A percentile compares a stretch with the other conserved stretches of the same genome.
These are phyloP conservation scores for Carpatolechia fugitivella DNA, from an alignment of 2,888 invertebrate genomes.

Conservation along the genomic window DNA sequence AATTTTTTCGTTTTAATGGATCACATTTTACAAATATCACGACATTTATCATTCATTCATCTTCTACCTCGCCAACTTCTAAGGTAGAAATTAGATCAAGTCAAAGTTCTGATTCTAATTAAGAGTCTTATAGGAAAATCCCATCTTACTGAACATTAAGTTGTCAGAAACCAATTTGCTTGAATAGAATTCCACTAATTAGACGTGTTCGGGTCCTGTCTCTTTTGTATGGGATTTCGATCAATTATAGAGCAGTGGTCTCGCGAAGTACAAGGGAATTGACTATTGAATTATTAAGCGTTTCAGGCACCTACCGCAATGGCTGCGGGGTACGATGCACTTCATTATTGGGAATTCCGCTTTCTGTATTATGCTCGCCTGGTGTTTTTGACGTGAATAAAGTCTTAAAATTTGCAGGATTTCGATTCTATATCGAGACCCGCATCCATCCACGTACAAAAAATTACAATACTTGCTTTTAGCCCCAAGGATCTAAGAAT, in stretches of 20 bases:
- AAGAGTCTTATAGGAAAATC: too few species aligned
- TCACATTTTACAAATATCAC: too few species aligned
- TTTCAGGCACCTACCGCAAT: constrained; percentile 6
- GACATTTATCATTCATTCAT: too few species aligned
- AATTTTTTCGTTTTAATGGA: too few species aligned
- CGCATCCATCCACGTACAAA: too few species aligned
- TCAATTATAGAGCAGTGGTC: constrained; percentile 15
- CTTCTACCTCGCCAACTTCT: too few species aligned
- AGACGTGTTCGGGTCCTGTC: not conserved
- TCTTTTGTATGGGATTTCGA: constrained; percentile 11
- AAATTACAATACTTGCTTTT: too few species aligned
- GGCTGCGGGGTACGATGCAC: constrained; percentile 2
- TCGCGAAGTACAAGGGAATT: constrained; percentile 15
- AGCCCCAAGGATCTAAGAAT: too few species aligned
- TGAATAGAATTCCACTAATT: not conserved
- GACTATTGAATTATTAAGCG: constrained; percentile 20
- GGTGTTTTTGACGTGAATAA: not conserved
- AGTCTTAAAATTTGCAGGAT: too few species aligned
- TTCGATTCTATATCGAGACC: too few species aligned
- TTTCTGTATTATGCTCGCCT: not conserved
- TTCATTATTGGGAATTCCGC: constrained; percentile 16
- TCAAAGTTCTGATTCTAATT: too few species aligned
- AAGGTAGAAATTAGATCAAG: too few species aligned
- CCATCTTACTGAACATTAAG: not conserved
- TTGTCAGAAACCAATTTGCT: constrained; percentile 3